Base-by-base conservation (phyloP, 53 echinoderm and acorn worm genomes). In the Paracentrotus lividus region DNA sequence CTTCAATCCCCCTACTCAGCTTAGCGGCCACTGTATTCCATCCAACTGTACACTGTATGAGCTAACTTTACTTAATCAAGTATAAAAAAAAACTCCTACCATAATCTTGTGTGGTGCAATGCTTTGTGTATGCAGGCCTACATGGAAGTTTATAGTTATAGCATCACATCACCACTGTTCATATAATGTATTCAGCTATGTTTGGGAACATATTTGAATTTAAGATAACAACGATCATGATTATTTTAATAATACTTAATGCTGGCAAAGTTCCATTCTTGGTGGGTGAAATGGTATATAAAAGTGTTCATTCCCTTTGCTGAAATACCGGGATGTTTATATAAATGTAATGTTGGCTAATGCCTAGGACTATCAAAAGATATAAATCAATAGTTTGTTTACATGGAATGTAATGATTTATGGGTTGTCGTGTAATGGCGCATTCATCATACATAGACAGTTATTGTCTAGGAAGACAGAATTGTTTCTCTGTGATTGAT, bases 381-480 rank as follows among this genome's bases (percentile, higher is more conserved):
- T n/a, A 81, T 81, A 81, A 81, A 81, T 81, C 81, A 49, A 27
- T 8, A 47, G 12, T 20, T 72, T 81, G 81, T 81, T 81, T 81
- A 81, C n/a, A 12, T 40, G 44, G 45, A 44, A 81, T 81, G 81
- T 81, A 40, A 26, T 45, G 81, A 81, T 81, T n/a, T n/a, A 81
- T 81, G 44, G 0, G 21, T 26, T 81, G 81, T 47, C 44, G 24
- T 44, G n/a, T 14, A 24, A 26, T 45, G 81, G 24, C 10, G 47
- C 47, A 45, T 81, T 47, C 81, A 81, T 81, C 81, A 81, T 81
- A 9, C 47, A 14, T 72, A 6, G 40, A 81, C 81, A 81, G 45
- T 81, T 47, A 47, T 81, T 81, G 38, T 72, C 36, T 38, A 4
- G 40, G 36, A 72, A 26, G 81, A 47, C 4, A 3, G 27, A 81